Evolutionary conservation across 2,797 vertebrate species (phyloP), one percentile per base, ranked within the genome.

Genomic region (Lycodopsis pacificus): DNA sequence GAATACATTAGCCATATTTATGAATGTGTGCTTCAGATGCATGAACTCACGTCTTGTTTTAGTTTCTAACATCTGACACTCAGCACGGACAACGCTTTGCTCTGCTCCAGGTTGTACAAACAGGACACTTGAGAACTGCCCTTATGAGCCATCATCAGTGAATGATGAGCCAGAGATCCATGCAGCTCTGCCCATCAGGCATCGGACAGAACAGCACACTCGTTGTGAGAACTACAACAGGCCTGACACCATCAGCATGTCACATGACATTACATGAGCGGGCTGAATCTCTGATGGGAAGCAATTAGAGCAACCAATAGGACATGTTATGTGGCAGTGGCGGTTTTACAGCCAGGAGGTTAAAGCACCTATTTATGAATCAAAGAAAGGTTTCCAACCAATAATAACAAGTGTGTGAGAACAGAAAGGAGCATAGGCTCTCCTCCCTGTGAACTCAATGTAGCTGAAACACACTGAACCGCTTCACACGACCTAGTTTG

Each of bases 181-280:
- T 7, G 65, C 27, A 30, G 40, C 4, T 72, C 44, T 82, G 69
- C 74, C 79, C 66, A 51, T 20, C 30, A 42, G 82, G 73, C 59
- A 42, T 63, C 56, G 0, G 46, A 62, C 44, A 36, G 65, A 91
- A 87, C 79, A 86, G 73, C 15, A 3, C 49, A n/a, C 27, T 51
- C 56, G 63, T 84, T 86, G 76, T 75, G 65, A 58, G 36, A n/a
- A 27, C 42, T 25, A 34, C 69, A 70, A 54, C 27, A 62, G 70
- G 68, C 48, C 75, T 27, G 73, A 84, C 66, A 75, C 62, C 63
- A 74, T 70, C 65, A 42, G 73, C 10, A 48, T 54, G 73, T 78
- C 86, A 67, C 79, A 66, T 87, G 86, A 86, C 65, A 56, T 77
- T 13, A 11, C 53, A 62, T 77, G 59, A 63, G 54, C 25, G 1